Percentiles rank a stretch among this genome's conserved stretches.
Evolutionary conservation across 2,888 invertebrate species (phyloP).

Genomic region (Temnothorax unifasciatus): DNA sequence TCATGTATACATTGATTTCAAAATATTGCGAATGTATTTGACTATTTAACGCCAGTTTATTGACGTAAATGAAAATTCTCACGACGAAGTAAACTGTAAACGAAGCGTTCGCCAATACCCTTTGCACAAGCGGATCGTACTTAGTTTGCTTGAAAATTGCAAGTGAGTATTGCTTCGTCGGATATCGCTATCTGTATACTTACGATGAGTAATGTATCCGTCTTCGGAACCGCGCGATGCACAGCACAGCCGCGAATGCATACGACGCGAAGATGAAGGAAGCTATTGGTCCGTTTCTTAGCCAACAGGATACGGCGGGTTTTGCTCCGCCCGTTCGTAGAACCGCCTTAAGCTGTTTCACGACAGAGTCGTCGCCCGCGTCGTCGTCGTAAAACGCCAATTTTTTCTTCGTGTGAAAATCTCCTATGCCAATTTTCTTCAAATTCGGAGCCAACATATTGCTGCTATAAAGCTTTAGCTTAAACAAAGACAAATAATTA

Average conservation of each 20-base stretch:
- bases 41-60: slow-evolving; percentile 15
- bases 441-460: background rate
- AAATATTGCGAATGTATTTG: background rate
- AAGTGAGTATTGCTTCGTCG: slow-evolving; percentile 29
- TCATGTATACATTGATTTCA: background rate
- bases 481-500: background rate
- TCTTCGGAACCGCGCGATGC: slow-evolving; percentile 36
- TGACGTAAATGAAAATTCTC: slow-evolving; percentile 16
- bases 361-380: background rate
- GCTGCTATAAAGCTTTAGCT: background rate
- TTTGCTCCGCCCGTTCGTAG: slow-evolving; percentile 69
- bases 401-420: slow-evolving; percentile 6
- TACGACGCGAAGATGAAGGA: slow-evolving; percentile 54
- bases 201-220: slow-evolving; percentile 43
- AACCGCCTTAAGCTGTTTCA: slow-evolving; percentile 63
- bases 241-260: slow-evolving; percentile 48
- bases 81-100: slow-evolving; percentile 29
- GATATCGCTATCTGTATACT: slow-evolving; percentile 38
- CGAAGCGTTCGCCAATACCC: slow-evolving; percentile 9
- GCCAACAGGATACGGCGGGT: slow-evolving; percentile 65
- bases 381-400: slow-evolving; percentile 9
- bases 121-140: slow-evolving; percentile 22
- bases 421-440: background rate
- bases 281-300: slow-evolving; percentile 73
- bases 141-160: slow-evolving; percentile 44